Evolutionary conservation across 2,113 vertebrate species (phyloP), one percentile per base, ranked within the genome.

Genomic region (Microcebus tavaratra): DNA sequence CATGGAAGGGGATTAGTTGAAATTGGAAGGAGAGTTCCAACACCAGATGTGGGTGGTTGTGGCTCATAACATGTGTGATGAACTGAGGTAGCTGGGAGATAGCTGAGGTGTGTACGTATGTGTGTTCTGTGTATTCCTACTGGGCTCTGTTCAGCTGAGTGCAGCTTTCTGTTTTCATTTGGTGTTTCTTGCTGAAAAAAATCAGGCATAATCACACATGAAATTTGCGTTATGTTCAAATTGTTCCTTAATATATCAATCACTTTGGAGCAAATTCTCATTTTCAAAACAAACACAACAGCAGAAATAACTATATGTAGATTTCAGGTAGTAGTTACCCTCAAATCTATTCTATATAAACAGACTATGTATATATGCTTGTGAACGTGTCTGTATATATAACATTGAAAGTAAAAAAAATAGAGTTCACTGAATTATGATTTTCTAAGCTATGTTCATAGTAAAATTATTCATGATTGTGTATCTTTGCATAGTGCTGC

Each of bases 391-490:
- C 3, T 23, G 9, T 25, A 13, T 48, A 25, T 12, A 39, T 4
- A 59, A 45, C 29, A 88, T 68, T 21, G 55, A 48, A 48, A 10
- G 48, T 48, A 23, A 5, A 90, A 61, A 90, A 97, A 98, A 86
- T 61, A 97, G 97, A 97, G 91, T 61, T 45, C 81, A 91, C 10
- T 97, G 78, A 42, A 86, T 95, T 97, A 98, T 98, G 91, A 98
- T 98, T 98, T 98, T 98, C 96, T 93, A 82, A n/a, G 87, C 57
- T 15, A 2, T 55, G 20, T 91, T 13, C 50, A 65, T 75, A 95
- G 91, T 39, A 89, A 96, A 98, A 95, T 96, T 96, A 91, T 91
- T 97, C 81, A 87, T 94, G 90, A 93, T 88, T 98, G 96, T 98
- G 97, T 98, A 80, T 94, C 92, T 98, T 89, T 98, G 93, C 76